Percentiles rank a stretch among this genome's conserved stretches.
Conservation (phyloP, 1,140 invertebrate genomes). For the Aphidius ervi region DNA sequence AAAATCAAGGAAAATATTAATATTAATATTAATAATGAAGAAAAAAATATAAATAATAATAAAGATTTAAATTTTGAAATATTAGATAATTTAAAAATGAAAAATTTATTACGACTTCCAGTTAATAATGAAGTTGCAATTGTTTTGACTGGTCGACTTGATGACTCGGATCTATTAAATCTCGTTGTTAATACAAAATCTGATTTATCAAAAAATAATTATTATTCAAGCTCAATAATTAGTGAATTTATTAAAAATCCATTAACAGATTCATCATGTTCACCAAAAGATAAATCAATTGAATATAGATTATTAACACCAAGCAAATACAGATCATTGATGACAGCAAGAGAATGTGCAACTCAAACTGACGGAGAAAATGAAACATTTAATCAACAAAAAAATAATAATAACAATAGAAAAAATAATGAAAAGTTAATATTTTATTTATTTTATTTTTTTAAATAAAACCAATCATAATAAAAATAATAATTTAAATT, state of each 20-base stretch:
- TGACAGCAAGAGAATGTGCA: slow-evolving; percentile 56
- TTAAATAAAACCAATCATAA: no score
- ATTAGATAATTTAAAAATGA: not conserved
- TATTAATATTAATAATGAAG: not conserved
- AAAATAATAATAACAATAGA: slow-evolving; percentile 36
- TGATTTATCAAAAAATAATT: slow-evolving; percentile 24
- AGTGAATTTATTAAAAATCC: slow-evolving; percentile 33
- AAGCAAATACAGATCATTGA: slow-evolving; percentile 54
- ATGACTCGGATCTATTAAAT: slow-evolving; percentile 42
- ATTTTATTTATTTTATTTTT: slow-evolving; percentile 6
- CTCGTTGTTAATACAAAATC: slow-evolving; percentile 36
- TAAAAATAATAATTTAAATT: not conserved
- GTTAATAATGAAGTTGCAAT: slow-evolving; percentile 46
- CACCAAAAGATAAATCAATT: slow-evolving; percentile 25
- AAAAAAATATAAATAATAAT: slow-evolving; percentile 4
- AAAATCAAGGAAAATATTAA: not conserved
- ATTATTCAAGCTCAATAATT: slow-evolving; percentile 32
- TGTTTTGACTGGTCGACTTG: slow-evolving; percentile 42
- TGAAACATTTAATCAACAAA: slow-evolving; percentile 33
- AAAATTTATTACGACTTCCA: slow-evolving; percentile 33
- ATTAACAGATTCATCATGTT: slow-evolving; percentile 14
- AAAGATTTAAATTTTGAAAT: slow-evolving; percentile 17
- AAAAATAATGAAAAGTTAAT: slow-evolving; percentile 44
- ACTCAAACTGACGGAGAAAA: slow-evolving; percentile 63
- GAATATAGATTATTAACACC: slow-evolving; percentile 60